Evolutionary conservation across 2,888 invertebrate genomes (phyloP), one percentile per base, ranked within the genome.

Genomic region (Ormyrus rosae): DNA sequence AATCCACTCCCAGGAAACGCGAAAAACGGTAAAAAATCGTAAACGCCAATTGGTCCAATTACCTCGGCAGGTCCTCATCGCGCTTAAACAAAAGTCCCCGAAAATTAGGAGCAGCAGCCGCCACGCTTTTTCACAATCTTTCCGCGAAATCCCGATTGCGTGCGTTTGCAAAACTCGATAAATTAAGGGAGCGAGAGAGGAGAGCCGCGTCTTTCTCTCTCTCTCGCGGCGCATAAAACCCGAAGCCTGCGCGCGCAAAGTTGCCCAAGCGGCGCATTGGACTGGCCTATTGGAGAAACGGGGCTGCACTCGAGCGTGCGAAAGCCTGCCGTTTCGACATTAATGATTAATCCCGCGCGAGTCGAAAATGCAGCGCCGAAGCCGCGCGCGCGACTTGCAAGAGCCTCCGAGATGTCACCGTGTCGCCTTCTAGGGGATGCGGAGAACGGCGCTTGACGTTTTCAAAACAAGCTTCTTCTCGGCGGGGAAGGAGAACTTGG

Each of bases 91-190:
- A 68, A 68, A 51, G 7, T 67, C 10, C 45, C 11, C 34, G 34
- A 34, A 34, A 34, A 34, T 34, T 4, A 34, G 4, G 34, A 34
- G 34, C 34, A 34, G 34, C 3, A 2, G 34, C 34, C 34, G 34
- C 34, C 3, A 4, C 2, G 19, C 34, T 34, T 34, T 34, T 34
- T 34, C 34, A 34, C 34, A 34, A 34, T 34, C 34, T 34, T 34
- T 34, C 34, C 34, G 34, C 34, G 34, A 34, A 34, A 34, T 34
- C 34, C 34, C 55, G 64, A 74, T 70, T 80, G 74, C 71, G 45
- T 5, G 58, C 13, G 80, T 85, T 84, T 83, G 76, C 83, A 85
- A 83, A 85, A 84, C 78, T 63, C 80, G 58, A 85, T 84, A 82
- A 86, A 85, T 85, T 84, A 84, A 84, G 81, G 83, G 83, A 85